Evolutionary conservation across 2,797 vertebrate species (phyloP).

Genomic region (Channallabes apus): DNA sequence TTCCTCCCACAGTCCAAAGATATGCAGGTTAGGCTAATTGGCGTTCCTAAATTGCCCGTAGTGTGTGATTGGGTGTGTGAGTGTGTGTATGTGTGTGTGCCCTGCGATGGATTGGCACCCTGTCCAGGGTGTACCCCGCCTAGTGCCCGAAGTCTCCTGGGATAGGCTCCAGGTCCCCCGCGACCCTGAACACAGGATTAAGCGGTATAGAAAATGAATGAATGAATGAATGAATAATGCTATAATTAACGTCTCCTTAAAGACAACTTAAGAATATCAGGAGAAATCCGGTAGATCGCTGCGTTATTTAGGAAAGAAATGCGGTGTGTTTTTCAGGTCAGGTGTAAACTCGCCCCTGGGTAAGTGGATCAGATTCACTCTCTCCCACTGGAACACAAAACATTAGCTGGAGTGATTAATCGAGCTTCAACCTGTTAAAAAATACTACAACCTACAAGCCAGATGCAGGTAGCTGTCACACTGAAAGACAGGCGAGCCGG

Average conservation of each 20-base stretch:
- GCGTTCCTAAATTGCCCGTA: too few relatives aligned
- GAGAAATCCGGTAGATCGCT: background rate
- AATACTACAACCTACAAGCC: background rate
- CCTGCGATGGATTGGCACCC: too few relatives aligned
- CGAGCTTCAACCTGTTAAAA: conserved; percentile 59
- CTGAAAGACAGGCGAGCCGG: background rate
- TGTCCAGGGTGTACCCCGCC: too few relatives aligned
- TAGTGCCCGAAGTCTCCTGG: too few relatives aligned
- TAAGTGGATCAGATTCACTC: conserved; percentile 67
- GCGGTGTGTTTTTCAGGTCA: conserved; percentile 22
- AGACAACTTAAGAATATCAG: background rate
- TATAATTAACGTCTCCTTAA: background rate
- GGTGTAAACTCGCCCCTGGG: conserved; percentile 61
- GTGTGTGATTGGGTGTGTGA: too few relatives aligned
- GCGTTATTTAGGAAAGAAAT: background rate
- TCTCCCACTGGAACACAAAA: conserved; percentile 57
- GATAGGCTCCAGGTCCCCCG: too few relatives aligned
- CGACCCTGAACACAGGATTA: too few relatives aligned
- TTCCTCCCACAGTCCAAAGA: too few relatives aligned
- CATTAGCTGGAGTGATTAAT: conserved; percentile 62
- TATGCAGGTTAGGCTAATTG: too few relatives aligned
- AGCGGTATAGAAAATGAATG: too few relatives aligned
- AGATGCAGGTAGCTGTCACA: background rate
- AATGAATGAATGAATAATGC: too few relatives aligned
- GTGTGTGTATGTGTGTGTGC: too few relatives aligned